Base-by-base conservation (phyloP, 2,888 invertebrate genomes). In the Periphyllus acericola region DNA sequence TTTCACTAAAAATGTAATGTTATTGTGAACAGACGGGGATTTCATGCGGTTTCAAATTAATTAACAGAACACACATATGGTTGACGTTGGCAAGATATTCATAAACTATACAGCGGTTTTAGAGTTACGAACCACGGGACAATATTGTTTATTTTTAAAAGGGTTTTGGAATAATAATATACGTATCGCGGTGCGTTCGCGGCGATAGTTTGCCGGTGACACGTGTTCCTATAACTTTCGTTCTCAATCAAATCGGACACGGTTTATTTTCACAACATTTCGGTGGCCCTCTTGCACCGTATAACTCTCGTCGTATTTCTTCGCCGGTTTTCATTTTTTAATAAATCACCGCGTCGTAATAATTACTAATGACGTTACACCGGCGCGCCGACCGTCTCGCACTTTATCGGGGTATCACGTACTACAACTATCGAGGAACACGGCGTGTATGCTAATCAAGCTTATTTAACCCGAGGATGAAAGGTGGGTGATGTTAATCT, bases 61-160 rank as follows among this genome's bases (percentile, higher is more conserved):
- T 52, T 29, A 5, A 46, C 46, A 25, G 40, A 71, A 32, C 71
- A 32, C 46, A 66, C 80, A 80, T 29, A 8, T 71, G 68, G 71
- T 52, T 29, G 21, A 40, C 5, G 46, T 32, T 32, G 81, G 68
- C 68, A 46, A 71, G 21, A 81, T 46, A 40, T 46, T 19, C 32
- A 46, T 82, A 71, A 25, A 29, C 32, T 29, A 71, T 0, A 36
- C 21, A 14, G 32, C 52, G 14, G 3, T 82, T 34, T 34, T n/a
- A 11, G 25, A 40, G n/a, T n/a, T 46, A 32, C 72, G 71, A 82
- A 72, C 52, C 19, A 71, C 29, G 14, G 1, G 46, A 52, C 32
- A 25, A 72, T 60, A 25, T 72, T 32, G 71, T 82, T n/a, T 83
- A 83, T 83, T 83, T 83, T 52, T 72, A 83, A 72, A 83, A 8